Conservation (phyloP, 2,113 vertebrate species). For the Motacilla alba region DNA sequence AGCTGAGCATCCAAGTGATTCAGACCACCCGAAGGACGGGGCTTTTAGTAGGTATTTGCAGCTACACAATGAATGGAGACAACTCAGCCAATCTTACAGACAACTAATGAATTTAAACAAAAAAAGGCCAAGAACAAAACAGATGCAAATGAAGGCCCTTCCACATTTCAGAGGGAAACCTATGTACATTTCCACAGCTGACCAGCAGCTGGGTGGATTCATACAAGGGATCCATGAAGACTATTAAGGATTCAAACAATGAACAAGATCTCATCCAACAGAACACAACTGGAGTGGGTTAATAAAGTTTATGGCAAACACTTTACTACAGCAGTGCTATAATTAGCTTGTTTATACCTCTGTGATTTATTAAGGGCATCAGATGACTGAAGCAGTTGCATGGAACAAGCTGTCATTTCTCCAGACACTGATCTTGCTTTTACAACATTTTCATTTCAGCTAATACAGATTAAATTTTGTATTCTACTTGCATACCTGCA, state of each 20-base stretch:
- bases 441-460: not conserved
- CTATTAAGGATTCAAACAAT: not conserved
- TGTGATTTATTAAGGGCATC: constrained; percentile 22
- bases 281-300: not conserved
- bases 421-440: not conserved
- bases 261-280: not conserved
- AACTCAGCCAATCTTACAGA: not conserved
- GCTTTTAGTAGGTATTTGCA: not conserved
- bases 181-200: not conserved
- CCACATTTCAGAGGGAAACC: not conserved
- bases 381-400: not conserved
- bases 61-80: not conserved
- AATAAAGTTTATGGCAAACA: constrained; percentile 36
- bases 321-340: not conserved
- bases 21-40: not conserved
- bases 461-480: not conserved
- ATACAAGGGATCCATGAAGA: not conserved
- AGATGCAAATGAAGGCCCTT: not conserved
- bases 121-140: not conserved
- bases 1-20: not conserved
- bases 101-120: not conserved
- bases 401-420: not conserved
- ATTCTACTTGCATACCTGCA: not conserved
- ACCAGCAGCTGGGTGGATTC: not conserved
- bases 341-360: constrained; percentile 50